Percentiles rank a stretch among this genome's conserved stretches.
phyloP scores from a whole-genome alignment of 1,140 invertebrate genomes.

The Onthophagus taurus region DNA sequence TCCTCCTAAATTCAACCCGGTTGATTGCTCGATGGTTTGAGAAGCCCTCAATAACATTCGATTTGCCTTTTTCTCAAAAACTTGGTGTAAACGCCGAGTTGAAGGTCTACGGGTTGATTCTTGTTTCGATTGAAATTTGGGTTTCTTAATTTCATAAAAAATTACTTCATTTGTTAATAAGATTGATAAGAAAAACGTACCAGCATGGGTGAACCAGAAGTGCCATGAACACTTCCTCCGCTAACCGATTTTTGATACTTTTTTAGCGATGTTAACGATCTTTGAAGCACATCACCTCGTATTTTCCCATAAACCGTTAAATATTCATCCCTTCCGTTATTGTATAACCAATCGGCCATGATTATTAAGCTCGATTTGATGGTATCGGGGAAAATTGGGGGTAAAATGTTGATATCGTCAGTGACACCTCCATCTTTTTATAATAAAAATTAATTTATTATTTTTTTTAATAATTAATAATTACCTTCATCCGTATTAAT shows the following conservation, averaged over 20 bases:
- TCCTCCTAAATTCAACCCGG: slow-evolving; percentile 53
- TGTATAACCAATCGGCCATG: slow-evolving; percentile 76
- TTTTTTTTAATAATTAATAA: no score
- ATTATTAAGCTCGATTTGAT: slow-evolving; percentile 61
- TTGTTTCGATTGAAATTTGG: slow-evolving; percentile 45
- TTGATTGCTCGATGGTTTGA: slow-evolving; percentile 66
- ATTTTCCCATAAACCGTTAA: slow-evolving; percentile 71
- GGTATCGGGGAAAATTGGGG: slow-evolving; percentile 46
- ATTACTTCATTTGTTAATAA: background rate
- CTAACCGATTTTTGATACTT: slow-evolving; percentile 73
- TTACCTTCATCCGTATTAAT: slow-evolving; percentile 76
- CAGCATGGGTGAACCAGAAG: slow-evolving; percentile 34
- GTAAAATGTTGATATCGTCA: slow-evolving; percentile 37
- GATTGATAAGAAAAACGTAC: slow-evolving; percentile 21
- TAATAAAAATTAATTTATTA: no score
- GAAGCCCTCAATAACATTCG: slow-evolving; percentile 78
- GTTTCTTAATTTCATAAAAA: slow-evolving; percentile 31
- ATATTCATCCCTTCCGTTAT: slow-evolving; percentile 70
- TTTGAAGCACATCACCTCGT: slow-evolving; percentile 63
- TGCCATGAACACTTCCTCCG: slow-evolving; percentile 47
- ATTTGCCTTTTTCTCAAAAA: slow-evolving; percentile 76
- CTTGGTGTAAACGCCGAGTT: slow-evolving; percentile 43
- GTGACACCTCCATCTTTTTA: slow-evolving; percentile 29
- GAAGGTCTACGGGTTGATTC: slow-evolving; percentile 41
- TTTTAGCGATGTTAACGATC: slow-evolving; percentile 65